Base-by-base conservation (phyloP, 2,888 invertebrate species). In the Epirrita christyi region DNA sequence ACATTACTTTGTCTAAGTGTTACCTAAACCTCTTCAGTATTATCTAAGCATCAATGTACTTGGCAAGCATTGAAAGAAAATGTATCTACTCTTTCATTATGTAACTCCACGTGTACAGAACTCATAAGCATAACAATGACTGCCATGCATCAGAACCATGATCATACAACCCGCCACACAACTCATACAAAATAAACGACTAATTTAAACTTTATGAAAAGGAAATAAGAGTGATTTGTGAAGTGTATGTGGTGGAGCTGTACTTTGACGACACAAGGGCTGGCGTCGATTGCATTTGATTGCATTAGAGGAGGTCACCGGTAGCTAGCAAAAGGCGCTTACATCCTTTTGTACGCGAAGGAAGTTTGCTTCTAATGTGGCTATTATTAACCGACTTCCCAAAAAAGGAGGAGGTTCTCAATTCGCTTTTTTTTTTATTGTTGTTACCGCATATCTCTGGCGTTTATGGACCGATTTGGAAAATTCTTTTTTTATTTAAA, bases 41-140 rank as follows among this genome's bases (percentile, higher is more conserved):
- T 29, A 44, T 44, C 29, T 29, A 28, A 44, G 13, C 0, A 13
- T 9, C 37, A 1, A 37, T 6, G 37, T 37, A 46, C 46, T 46
- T 37, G 9, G 46, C 32, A 36, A 46, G 21, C 36, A 21, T 46
- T 46, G 11, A 4, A 52, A 32, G 40, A 13, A 45, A 32, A 52
- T 36, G 37, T 14, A 41, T 41, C n/a, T n/a, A n/a, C n/a, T n/a
- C n/a, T 10, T 6, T 5, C 7, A 38, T 55, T 47, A 37, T 9
- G 11, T 29, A 38, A 45, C 32, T 15, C 5, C 50, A 51, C 50
- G 36, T 27, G 50, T 29, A 29, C 28, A 6, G 1, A 14, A 44
- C 56, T 34, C 40, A 32, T 42, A 29, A 51, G 50, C 46, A 44
- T 47, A 47, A 46, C 48, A 46, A 60, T 55, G 40, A 45, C 38